Conservation (phyloP, 2,888 invertebrate species). For the Microdon myrmicae region DNA sequence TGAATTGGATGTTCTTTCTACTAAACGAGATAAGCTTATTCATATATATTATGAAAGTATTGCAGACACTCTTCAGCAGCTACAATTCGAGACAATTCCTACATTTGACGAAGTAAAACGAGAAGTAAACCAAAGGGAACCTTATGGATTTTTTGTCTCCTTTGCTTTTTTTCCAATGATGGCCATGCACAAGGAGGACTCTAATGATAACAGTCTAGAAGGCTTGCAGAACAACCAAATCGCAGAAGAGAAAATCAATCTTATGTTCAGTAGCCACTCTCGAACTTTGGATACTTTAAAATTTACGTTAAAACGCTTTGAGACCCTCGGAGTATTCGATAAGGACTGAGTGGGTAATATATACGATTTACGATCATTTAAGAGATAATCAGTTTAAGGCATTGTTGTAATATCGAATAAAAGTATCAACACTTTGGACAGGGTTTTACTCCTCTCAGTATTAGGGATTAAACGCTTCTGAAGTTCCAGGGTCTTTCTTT, state of each 20-base stretch:
- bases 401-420: too few species aligned
- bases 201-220: constrained; percentile 62
- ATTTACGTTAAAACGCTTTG: constrained; percentile 58
- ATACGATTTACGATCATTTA: too few species aligned
- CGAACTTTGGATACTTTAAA: constrained; percentile 61
- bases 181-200: constrained; percentile 62
- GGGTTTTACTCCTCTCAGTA: too few species aligned
- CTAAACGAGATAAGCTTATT: constrained; percentile 58
- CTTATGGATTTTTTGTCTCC: constrained; percentile 64
- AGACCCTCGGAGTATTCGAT: constrained; percentile 60
- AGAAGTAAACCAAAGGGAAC: constrained; percentile 59
- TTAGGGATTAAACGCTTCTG: too few species aligned
- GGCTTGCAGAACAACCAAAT: constrained; percentile 61
- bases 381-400: too few species aligned
- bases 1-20: constrained; percentile 58
- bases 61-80: constrained; percentile 54
- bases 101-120: constrained; percentile 56
- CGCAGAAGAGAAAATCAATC: constrained; percentile 60
- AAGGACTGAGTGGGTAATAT: too few species aligned
- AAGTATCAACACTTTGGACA: too few species aligned
- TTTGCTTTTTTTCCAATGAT: constrained; percentile 63
- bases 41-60: constrained; percentile 57
- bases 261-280: constrained; percentile 63
- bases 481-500: too few species aligned
- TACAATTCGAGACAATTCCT: constrained; percentile 56